Percentiles rank a stretch among this genome's conserved stretches.
Evolutionary conservation across 1,140 invertebrate genomes (phyloP).

Genomic region (Temnothorax longispinosus): DNA sequence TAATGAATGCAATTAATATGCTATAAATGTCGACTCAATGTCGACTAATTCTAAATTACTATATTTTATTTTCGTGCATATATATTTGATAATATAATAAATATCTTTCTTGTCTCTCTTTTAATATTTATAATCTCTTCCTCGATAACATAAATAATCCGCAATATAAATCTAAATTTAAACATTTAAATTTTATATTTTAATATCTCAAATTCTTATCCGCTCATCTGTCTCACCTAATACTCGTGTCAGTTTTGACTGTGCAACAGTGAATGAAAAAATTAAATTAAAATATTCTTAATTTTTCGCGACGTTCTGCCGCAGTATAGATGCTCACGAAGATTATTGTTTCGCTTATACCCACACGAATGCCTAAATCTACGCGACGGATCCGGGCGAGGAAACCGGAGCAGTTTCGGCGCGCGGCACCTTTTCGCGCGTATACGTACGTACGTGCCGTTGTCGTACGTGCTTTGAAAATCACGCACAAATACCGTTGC

Average conservation of each 20-base stretch:
- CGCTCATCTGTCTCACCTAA: not conserved
- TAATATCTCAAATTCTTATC: not conserved
- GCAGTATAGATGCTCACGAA: not conserved
- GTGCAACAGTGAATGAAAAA: not conserved
- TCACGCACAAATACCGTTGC: constrained; percentile 56
- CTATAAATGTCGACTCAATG: not conserved
- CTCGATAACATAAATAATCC: not conserved
- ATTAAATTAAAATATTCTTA: not conserved
- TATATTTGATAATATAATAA: not conserved
- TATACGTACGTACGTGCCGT: constrained; percentile 8
- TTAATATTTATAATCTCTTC: not conserved
- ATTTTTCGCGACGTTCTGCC: not conserved
- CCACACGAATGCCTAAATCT: not conserved
- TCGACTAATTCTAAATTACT: not conserved
- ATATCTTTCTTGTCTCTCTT: not conserved
- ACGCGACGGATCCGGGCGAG: not conserved
- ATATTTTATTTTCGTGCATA: not conserved
- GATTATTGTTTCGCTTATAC: not conserved
- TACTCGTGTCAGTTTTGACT: not conserved
- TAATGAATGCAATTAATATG: not conserved
- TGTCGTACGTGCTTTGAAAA: constrained; percentile 51
- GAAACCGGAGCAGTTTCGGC: constrained; percentile 33
- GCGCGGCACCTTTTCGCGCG: not conserved
- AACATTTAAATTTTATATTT: not conserved
- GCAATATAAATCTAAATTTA: not conserved